These are phyloP conservation scores for Fulmarus glacialis DNA, from an alignment of 2,113 vertebrate species.

Conservation along the genomic window DNA sequence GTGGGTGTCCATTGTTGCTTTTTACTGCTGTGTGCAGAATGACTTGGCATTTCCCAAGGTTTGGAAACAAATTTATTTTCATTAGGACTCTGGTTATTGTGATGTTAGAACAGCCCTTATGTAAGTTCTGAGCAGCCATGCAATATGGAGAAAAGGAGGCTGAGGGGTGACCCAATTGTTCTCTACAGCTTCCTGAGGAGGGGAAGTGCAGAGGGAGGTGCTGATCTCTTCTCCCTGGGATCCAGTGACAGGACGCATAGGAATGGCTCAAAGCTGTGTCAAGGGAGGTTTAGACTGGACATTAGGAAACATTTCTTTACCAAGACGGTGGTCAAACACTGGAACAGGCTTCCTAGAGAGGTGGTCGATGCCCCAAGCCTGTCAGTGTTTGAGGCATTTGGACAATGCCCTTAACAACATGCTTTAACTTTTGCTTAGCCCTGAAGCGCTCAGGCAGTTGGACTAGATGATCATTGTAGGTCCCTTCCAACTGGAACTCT, in stretches of 20 bases:
- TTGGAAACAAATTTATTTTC: background rate
- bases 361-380: background rate
- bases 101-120: background rate
- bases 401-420: background rate
- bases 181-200: background rate
- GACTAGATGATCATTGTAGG: background rate
- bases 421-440: background rate
- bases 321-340: background rate
- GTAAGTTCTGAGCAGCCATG: background rate
- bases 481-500: background rate
- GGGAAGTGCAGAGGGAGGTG: background rate
- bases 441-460: background rate
- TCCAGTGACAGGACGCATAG: fast-evolving
- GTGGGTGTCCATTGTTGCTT: background rate
- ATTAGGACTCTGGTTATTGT: background rate
- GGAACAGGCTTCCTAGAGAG: background rate
- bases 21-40: background rate
- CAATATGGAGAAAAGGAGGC: background rate
- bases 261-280: background rate
- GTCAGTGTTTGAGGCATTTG: background rate
- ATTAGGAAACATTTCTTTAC: background rate
- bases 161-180: background rate
- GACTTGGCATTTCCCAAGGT: background rate
- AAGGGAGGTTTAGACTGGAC: background rate
- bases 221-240: background rate